phyloP scores from a whole-genome alignment of 2,888 invertebrate genomes.

The Chrysotoxum bicinctum region DNA sequence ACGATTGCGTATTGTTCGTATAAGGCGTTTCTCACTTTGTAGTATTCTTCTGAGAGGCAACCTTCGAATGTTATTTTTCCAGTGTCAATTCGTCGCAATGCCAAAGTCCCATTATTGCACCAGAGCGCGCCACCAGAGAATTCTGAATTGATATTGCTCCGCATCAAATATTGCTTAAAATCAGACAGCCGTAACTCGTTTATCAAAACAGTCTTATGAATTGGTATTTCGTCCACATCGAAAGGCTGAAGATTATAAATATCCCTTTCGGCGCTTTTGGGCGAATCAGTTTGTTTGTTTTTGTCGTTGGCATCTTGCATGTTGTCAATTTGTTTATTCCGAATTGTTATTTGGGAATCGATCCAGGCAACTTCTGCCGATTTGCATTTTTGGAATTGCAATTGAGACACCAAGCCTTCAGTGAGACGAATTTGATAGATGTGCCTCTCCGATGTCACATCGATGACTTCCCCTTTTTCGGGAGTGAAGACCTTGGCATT shows the following conservation, averaged over 20 bases:
- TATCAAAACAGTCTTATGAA: slow-evolving; percentile 93
- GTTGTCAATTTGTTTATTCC: slow-evolving; percentile 84
- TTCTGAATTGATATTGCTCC: slow-evolving; percentile 90
- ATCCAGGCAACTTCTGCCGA: slow-evolving; percentile 99
- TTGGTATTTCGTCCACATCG: slow-evolving; percentile 83
- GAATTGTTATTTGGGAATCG: slow-evolving; percentile 88
- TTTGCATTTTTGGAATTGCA: slow-evolving; percentile 92
- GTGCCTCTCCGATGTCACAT: slow-evolving; percentile 98
- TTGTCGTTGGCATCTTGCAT: slow-evolving; percentile 77
- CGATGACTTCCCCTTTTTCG: slow-evolving; percentile 89
- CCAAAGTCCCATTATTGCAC: slow-evolving; percentile 95
- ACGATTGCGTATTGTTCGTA: slow-evolving; percentile 99
- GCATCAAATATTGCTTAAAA: slow-evolving; percentile 90
- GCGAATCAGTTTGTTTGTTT: slow-evolving; percentile 62
- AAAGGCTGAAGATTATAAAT: slow-evolving; percentile 88
- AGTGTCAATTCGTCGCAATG: slow-evolving; percentile 93
- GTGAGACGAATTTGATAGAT: slow-evolving; percentile 98
- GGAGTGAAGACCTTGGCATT: slow-evolving; percentile 93
- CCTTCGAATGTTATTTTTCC: slow-evolving; percentile 97
- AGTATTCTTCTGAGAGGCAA: slow-evolving; percentile 96
- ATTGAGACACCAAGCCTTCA: slow-evolving; percentile 93
- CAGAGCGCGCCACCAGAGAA: slow-evolving; percentile 95
- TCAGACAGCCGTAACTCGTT: slow-evolving; percentile 97
- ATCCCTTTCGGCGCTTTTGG: slow-evolving; percentile 83
- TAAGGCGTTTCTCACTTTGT: slow-evolving; percentile 93